Evolutionary conservation across 2,797 vertebrate genomes (phyloP).

Genomic region (Neoniphon sammara): DNA sequence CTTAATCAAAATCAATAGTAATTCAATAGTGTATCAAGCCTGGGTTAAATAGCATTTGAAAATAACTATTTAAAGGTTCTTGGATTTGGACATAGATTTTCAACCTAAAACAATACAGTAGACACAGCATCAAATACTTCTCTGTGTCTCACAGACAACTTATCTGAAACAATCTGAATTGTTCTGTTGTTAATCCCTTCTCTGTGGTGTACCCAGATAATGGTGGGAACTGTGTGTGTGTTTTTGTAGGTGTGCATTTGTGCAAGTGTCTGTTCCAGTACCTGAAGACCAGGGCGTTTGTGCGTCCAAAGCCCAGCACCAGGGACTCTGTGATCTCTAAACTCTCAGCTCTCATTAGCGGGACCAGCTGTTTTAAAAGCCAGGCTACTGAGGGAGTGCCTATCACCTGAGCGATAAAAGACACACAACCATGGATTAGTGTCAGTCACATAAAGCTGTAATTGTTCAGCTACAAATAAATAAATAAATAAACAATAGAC

Average conservation of each 20-base stretch:
- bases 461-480: background rate
- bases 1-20: background rate
- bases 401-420: conserved; percentile 86
- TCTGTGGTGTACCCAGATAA: background rate
- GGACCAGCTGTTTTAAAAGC: conserved; percentile 96
- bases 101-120: too few species aligned
- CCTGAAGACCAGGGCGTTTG: conserved; percentile 98
- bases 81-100: too few species aligned
- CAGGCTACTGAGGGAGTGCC: conserved; percentile 96
- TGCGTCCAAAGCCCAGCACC: conserved; percentile 96
- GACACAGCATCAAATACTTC: too few species aligned
- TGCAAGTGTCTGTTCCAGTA: conserved; percentile 58
- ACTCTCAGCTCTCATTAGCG: conserved; percentile 98
- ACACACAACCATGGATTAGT: conserved; percentile 20
- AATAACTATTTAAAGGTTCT: too few species aligned
- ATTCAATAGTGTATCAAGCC: too few species aligned
- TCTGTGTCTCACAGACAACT: background rate
- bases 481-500: background rate
- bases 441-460: background rate
- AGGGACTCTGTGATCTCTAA: conserved; percentile 98
- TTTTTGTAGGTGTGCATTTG: conserved; percentile 2
- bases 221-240: conserved; percentile 10
- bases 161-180: background rate
- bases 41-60: too few species aligned
- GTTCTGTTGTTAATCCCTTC: too few species aligned